Percentiles rank a stretch among this genome's conserved stretches.
phyloP scores from a whole-genome alignment of 2,797 vertebrate species.

The Aphelocoma californica region DNA sequence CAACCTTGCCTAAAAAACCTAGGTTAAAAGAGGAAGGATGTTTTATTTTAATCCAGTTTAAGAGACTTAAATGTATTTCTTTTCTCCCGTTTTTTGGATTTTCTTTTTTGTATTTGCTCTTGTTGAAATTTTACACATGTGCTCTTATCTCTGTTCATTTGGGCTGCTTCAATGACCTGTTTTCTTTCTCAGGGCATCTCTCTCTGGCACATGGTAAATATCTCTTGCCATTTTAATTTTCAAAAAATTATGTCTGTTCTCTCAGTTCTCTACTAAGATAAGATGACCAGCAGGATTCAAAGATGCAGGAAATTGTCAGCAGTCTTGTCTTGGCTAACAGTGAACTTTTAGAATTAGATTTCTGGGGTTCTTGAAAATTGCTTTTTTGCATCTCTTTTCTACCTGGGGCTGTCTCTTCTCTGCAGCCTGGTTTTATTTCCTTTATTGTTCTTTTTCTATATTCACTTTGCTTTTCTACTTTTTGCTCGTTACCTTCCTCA shows the following conservation, averaged over 20 bases:
- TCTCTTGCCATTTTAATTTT: neutral
- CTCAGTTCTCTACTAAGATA: neutral
- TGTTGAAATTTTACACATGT: neutral
- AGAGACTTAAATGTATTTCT: neutral
- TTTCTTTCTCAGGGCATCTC: neutral
- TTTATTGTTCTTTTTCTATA: neutral
- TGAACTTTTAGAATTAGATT: neutral
- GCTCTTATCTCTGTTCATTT: neutral
- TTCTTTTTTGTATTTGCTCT: neutral
- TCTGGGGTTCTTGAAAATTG: neutral
- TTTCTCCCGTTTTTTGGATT: rapidly evolving
- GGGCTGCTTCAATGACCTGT: neutral
- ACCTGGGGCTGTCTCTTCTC: neutral
- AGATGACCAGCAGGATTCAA: neutral
- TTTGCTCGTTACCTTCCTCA: neutral
- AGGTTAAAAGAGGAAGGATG: neutral
- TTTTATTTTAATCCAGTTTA: neutral
- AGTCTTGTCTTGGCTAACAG: neutral
- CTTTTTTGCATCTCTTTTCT: neutral
- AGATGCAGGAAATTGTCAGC: neutral
- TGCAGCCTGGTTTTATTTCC: neutral
- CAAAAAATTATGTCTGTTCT: neutral
- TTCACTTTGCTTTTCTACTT: neutral
- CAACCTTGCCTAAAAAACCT: neutral
- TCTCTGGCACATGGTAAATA: neutral